Conservation (phyloP, 2,797 vertebrate genomes). For the Sebastes matsubarae region DNA sequence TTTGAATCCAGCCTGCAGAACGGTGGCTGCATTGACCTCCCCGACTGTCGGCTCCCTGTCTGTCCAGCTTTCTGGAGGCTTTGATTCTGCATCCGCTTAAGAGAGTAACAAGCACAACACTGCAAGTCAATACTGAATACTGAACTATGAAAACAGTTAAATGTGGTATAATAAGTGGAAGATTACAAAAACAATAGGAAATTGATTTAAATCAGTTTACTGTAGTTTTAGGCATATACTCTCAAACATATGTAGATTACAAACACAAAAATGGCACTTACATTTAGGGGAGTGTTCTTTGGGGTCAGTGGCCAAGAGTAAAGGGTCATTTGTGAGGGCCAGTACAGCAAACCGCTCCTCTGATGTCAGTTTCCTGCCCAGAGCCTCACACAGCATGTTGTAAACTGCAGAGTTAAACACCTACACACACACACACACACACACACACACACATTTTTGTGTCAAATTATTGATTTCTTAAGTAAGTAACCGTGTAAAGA, state of each 20-base stretch:
- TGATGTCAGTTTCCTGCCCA: slow-evolving; percentile 70
- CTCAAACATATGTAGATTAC: not conserved
- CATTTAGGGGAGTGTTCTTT: slow-evolving; percentile 9
- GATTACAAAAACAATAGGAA: not conserved
- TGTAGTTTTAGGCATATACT: not conserved
- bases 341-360: slow-evolving; percentile 77
- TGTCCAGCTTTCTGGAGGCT: slow-evolving; percentile 38
- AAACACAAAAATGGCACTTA: slow-evolving; percentile 17
- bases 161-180: not conserved
- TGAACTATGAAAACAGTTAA: not conserved
- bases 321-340: slow-evolving; percentile 71
- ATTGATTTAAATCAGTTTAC: not conserved
- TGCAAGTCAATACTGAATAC: not conserved
- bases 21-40: slow-evolving; percentile 78
- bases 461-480: no score
- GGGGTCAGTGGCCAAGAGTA: slow-evolving; percentile 18
- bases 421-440: slow-evolving; percentile 62
- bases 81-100: slow-evolving; percentile 30
- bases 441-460: no score
- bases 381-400: slow-evolving; percentile 78
- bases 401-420: slow-evolving; percentile 86
- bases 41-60: slow-evolving; percentile 74
- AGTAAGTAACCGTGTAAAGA: no score
- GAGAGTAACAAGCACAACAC: not conserved
- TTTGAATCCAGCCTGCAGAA: slow-evolving; percentile 86